Evolutionary conservation across 2,113 vertebrate species (phyloP), one percentile per base, ranked within the genome.

Genomic region (Capreolus pygargus): DNA sequence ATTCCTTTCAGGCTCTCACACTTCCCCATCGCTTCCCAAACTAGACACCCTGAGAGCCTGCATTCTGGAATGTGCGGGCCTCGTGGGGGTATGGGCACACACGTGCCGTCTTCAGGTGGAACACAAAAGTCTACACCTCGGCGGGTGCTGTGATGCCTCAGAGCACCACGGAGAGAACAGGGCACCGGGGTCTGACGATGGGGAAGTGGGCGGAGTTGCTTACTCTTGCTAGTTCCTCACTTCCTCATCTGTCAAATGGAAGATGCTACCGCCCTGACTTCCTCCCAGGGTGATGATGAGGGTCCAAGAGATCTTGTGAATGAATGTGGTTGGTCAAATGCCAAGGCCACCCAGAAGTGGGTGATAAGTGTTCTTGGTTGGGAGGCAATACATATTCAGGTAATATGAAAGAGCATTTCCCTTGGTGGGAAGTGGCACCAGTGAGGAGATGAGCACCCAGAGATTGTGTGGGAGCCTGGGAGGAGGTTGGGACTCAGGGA

Each of bases 81-180:
- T 5, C 2, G 0, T 39, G 30, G 21, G 17, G 23, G 21, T 39
- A 1, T 3, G 8, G 23, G 45, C n/a, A 86, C n/a, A 12, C 0
- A 16, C 1, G 8, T 60, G 13, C 45, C n/a, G 28, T 94, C 25
- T 95, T 70, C 15, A 6, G 19, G 52, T 6, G 84, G 78, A 91
- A 70, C 55, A 50, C 12, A 23, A 57, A 82, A 15, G 27, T 64
- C 1, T 1, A 23, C 39, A 61, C 25, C 23, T 54, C 1, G 1
- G 5, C 21, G 39, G 47, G 60, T 28, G 17, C 60, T 12, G 6
- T 0, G 1, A 50, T 47, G 27, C 13, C 3, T 5, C 55, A 8
- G 3, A 74, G n/a, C 30, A 12, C 7, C 0, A 1, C 33, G n/a
- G 30, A 28, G 58, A 54, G 83, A 57, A 36, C 11, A 10, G 91